Conservation (phyloP, 2,797 vertebrate genomes). For the Remorina albescens region DNA sequence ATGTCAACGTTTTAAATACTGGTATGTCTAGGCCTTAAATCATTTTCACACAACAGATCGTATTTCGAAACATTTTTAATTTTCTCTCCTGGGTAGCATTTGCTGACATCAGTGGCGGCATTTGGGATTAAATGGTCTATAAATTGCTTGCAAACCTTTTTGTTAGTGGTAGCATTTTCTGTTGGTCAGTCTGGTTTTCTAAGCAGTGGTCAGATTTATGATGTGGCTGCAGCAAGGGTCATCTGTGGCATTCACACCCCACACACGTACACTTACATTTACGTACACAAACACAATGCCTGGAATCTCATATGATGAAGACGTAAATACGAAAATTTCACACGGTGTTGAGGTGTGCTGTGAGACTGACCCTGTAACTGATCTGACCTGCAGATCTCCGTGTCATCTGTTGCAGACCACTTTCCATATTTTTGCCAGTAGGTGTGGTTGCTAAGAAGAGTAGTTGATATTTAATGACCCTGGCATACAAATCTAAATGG, state of each 20-base stretch:
- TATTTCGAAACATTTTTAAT: background rate
- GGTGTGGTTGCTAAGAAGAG: constrained; percentile 33
- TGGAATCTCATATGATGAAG: constrained; percentile 34
- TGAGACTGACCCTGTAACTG: constrained; percentile 36
- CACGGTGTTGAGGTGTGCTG: constrained; percentile 5
- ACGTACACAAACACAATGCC: background rate
- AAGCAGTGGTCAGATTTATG: constrained; percentile 56
- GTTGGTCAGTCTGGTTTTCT: constrained; percentile 41
- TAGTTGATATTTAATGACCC: constrained; percentile 49
- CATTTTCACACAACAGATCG: constrained; percentile 1
- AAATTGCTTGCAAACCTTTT: constrained; percentile 38
- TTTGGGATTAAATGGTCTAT: constrained; percentile 46
- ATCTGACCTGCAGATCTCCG: constrained; percentile 42
- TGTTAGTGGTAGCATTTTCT: constrained; percentile 39
- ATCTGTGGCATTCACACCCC: constrained; percentile 60
- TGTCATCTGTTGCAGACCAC: constrained; percentile 31
- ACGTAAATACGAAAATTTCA: constrained; percentile 28
- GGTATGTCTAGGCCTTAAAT: background rate
- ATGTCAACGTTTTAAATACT: background rate
- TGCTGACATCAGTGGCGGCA: constrained; percentile 42
- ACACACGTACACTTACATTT: constrained; percentile 15
- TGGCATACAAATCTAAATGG: constrained; percentile 27
- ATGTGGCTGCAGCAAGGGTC: constrained; percentile 33
- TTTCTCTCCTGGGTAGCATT: constrained; percentile 17
- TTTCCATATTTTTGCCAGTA: constrained; percentile 9